Evolutionary conservation across 2,797 vertebrate species (phyloP).

Genomic region (Amblyraja radiata): DNA sequence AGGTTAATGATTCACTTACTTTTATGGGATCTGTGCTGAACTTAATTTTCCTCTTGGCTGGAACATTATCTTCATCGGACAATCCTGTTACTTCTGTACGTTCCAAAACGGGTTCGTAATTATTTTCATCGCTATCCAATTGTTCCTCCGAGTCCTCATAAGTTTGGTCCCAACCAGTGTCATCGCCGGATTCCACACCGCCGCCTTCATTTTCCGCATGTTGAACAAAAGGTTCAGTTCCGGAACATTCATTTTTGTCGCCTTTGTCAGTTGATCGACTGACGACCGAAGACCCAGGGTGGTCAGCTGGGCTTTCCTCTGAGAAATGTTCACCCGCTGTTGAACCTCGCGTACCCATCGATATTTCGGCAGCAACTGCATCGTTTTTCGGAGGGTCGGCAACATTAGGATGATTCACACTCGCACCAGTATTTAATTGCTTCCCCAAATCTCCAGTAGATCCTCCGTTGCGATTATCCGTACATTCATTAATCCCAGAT

Average conservation of each 20-base stretch:
- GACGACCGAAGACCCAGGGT: conserved; percentile 46
- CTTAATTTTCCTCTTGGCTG: conserved; percentile 79
- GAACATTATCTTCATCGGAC: conserved; percentile 80
- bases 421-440: conserved; percentile 7
- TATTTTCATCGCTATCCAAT: conserved; percentile 82
- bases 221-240: conserved; percentile 80
- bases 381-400: conserved; percentile 42
- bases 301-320: conserved; percentile 44
- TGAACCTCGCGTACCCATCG: conserved; percentile 43
- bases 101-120: conserved; percentile 80
- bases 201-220: conserved; percentile 67
- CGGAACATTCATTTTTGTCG: conserved; percentile 65
- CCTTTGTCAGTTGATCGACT: conserved; percentile 52
- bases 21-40: conserved; percentile 90
- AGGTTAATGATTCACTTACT: conserved; percentile 59
- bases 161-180: conserved; percentile 79
- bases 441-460: background rate
- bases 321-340: conserved; percentile 46
- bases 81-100: conserved; percentile 81
- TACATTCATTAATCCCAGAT: background rate
- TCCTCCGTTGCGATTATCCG: background rate
- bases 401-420: conserved; percentile 45
- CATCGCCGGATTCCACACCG: conserved; percentile 55
- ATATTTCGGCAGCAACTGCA: conserved; percentile 45
- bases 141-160: conserved; percentile 84